Evolutionary conservation across 1,140 invertebrate genomes (phyloP).

Genomic region (Drosophila sucinea): DNA sequence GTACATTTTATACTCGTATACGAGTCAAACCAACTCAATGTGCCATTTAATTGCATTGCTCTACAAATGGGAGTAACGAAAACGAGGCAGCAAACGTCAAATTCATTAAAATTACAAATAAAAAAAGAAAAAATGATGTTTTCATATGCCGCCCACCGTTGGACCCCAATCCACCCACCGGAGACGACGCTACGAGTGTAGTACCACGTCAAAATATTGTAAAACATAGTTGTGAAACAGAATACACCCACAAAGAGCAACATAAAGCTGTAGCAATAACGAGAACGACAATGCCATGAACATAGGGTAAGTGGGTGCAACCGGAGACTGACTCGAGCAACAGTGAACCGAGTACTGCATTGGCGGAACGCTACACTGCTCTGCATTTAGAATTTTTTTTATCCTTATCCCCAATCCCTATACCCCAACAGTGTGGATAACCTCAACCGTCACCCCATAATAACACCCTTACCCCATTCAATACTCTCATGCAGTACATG

Average conservation of each 20-base stretch:
- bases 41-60: conserved; percentile 43
- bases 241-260: conserved; percentile 58
- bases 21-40: not conserved
- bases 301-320: conserved; percentile 49
- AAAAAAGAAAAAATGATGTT: conserved; percentile 71
- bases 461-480: not conserved
- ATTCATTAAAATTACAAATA: conserved; percentile 75
- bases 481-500: not conserved
- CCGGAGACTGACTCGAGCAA: conserved; percentile 25
- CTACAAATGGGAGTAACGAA: conserved; percentile 27
- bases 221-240: conserved; percentile 81
- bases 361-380: conserved; percentile 34
- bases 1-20: not conserved
- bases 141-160: conserved; percentile 27
- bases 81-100: conserved; percentile 50
- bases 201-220: conserved; percentile 78
- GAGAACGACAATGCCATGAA: conserved; percentile 52
- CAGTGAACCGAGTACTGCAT: conserved; percentile 13
- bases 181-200: conserved; percentile 48
- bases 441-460: not conserved
- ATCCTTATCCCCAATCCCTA: conserved; percentile 20
- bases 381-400: conserved; percentile 69
- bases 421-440: conserved; percentile 32
- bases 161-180: too few relatives aligned
- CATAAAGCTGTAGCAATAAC: conserved; percentile 59